These are phyloP conservation scores for Mamestra brassicae DNA, from an alignment of 2,888 invertebrate species.

Conservation along the genomic window DNA sequence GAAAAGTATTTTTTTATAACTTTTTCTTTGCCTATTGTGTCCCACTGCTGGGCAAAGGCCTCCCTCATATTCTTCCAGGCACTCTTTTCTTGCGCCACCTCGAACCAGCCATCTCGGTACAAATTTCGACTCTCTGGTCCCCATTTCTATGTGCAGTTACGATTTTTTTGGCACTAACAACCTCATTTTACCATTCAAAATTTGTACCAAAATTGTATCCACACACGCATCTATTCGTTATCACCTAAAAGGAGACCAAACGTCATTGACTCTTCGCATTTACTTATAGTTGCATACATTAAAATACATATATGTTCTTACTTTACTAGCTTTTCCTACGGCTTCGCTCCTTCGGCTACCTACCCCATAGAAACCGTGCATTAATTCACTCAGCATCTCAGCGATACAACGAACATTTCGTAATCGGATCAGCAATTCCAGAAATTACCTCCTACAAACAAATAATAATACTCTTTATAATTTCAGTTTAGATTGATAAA, in stretches of 20 bases:
- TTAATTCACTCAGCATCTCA: neutral
- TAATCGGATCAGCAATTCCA: neutral
- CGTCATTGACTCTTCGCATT: slow-evolving; percentile 20
- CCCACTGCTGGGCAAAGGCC: too few relatives aligned
- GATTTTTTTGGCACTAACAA: neutral
- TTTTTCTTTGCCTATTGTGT: too few relatives aligned
- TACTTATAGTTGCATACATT: too few relatives aligned
- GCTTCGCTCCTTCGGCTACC: neutral
- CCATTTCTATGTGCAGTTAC: slow-evolving; percentile 3
- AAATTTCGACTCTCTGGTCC: too few relatives aligned
- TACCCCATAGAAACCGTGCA: neutral
- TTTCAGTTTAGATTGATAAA: too few relatives aligned
- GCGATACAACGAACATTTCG: neutral
- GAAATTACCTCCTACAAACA: neutral
- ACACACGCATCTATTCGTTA: neutral
- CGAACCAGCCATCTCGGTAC: too few relatives aligned
- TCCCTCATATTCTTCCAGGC: too few relatives aligned
- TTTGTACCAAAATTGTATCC: neutral
- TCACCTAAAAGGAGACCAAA: slow-evolving; percentile 9
- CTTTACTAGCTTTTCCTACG: neutral
- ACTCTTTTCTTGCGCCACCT: too few relatives aligned
- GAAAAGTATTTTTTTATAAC: too few relatives aligned
- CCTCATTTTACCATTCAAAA: neutral
- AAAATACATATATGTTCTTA: too few relatives aligned
- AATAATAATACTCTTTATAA: neutral